Evolutionary conservation across 2,797 vertebrate genomes (phyloP), one percentile per base, ranked within the genome.

Genomic region (Hozukius guyotensis): DNA sequence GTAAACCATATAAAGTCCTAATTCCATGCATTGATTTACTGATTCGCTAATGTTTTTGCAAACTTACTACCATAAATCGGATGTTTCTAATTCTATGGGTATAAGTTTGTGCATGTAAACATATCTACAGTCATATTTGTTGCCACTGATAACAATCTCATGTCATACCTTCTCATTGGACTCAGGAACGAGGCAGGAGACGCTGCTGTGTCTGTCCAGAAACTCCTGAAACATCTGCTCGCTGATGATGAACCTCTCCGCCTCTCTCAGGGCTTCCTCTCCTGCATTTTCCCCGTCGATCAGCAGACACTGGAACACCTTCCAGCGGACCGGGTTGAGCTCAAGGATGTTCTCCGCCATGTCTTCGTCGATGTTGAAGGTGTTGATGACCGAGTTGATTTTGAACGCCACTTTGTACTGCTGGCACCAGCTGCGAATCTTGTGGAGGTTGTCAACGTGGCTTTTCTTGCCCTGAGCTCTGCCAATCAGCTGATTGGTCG

Each of bases 381-480:
- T 97, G 85, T 98, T 99, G 86, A 99, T 97, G 71, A 99, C 98
- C 0, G 98, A 98, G 83, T 99, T 99, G 89, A 99, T 96, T 90
- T 99, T 99, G 93, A 99, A 99, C 2, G 98, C 98, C 82, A 99
- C 97, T 68, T 92, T 95, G 36, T 99, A 97, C 1, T 97, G 84
- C 24, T 75, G 85, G 84, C 98, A 98, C 98, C 98, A 99, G 20
- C 22, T 80, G 22, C 95, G 87, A 63, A 99, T 93, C 80, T 94
- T 97, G 32, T 94, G 93, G 1, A 99, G 95, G 69, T 96, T 97
- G 64, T 97, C 96, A 7, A 99, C 82, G 0, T 99, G 98, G 87
- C 96, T 98, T 86, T 97, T 98, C 62, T 80, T 96, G 27, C 97
- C 97, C 86, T 98, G 97, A 20, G 95, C 84, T 77, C 98, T 96